A percentile compares a stretch with the other conserved stretches of the same genome.
Conservation (phyloP, 2,797 vertebrate species). For the Peromyscus eremicus region DNA sequence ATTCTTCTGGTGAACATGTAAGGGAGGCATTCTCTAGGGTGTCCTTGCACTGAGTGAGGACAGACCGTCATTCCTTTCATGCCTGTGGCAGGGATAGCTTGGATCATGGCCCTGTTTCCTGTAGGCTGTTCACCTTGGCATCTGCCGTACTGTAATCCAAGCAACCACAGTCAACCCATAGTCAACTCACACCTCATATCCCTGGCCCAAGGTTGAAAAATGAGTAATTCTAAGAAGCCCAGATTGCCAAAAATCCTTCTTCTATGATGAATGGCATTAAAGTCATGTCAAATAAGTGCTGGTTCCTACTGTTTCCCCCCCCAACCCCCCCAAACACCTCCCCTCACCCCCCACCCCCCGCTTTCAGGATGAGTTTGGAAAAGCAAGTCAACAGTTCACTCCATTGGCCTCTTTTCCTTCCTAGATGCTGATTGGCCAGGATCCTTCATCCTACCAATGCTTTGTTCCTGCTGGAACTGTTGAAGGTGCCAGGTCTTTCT, state of each 20-base stretch:
- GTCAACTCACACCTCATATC: neutral
- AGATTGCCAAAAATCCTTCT: neutral
- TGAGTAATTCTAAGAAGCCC: neutral
- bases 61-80: neutral
- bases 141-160: neutral
- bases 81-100: neutral
- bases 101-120: neutral
- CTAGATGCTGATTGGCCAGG: constrained; percentile 91
- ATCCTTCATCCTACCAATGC: constrained; percentile 81
- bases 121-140: neutral
- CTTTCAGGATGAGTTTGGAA: neutral
- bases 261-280: neutral
- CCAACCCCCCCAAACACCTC: too few relatives aligned
- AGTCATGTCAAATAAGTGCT: neutral
- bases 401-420: constrained; percentile 63
- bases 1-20: neutral
- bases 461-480: constrained; percentile 76
- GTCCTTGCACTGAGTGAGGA: neutral
- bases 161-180: too few relatives aligned
- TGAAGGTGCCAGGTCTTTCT: constrained; percentile 75
- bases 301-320: neutral
- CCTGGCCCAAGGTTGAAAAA: neutral
- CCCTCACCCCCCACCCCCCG: too few relatives aligned
- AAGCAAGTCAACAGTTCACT: neutral
- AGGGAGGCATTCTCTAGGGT: neutral